phyloP scores from a whole-genome alignment of 1,140 invertebrate genomes.

The Eueides isabella region DNA sequence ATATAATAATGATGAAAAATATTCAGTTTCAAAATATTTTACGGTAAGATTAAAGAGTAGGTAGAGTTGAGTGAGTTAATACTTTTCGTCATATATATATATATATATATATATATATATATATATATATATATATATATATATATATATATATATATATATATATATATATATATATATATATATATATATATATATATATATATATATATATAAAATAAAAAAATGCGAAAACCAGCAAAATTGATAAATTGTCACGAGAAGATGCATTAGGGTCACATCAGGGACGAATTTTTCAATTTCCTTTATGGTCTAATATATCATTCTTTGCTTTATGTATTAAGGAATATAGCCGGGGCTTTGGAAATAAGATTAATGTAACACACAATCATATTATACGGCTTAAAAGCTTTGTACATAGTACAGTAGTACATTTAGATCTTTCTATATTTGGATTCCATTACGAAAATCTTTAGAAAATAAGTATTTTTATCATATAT shows the following conservation, averaged over 20 bases:
- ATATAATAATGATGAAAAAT: no score
- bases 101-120: no score
- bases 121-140: no score
- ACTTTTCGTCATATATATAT: no score
- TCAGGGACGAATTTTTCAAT: slow-evolving; percentile 18
- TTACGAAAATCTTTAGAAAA: no score
- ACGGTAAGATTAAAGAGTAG: no score
- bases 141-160: no score
- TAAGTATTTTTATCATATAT: no score
- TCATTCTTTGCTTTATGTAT: slow-evolving; percentile 18
- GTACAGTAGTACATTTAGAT: background rate
- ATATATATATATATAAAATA: background rate
- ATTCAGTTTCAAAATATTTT: no score
- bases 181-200: background rate
- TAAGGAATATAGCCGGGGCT: background rate
- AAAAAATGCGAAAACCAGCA: background rate
- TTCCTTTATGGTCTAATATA: slow-evolving; percentile 8
- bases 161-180: no score
- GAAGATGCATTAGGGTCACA: slow-evolving; percentile 14
- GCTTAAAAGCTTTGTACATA: background rate
- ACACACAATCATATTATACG: slow-evolving; percentile 5
- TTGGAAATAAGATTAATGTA: slow-evolving; percentile 4
- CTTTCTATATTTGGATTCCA: no score
- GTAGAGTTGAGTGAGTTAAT: no score
- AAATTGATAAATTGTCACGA: slow-evolving; percentile 10